Evolutionary conservation across 2,113 vertebrate genomes (phyloP), one percentile per base, ranked within the genome.

Genomic region (Elephas maximus): DNA sequence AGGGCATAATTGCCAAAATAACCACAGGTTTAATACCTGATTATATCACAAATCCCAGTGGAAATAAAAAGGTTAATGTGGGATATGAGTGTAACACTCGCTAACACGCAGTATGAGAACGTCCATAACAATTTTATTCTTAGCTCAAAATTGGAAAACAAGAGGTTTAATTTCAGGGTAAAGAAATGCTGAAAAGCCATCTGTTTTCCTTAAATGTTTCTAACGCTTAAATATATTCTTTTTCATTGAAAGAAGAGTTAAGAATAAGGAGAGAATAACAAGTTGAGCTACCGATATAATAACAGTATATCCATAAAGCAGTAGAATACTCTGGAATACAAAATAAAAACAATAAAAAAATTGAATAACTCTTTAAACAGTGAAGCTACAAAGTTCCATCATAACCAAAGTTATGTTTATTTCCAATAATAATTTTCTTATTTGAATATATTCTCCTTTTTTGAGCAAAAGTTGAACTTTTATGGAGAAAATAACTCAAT

Each of bases 1-100:
- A 96, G 97, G 85, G 81, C 11, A 23, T 81, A 94, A 93, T 91
- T 92, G 78, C 57, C 80, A 89, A 79, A 96, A 96, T 96, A 96
- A 95, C 15, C 41, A 71, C 88, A 85, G 81, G 62, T 95, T 96
- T 97, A 92, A 96, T 82, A 69, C 44, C 26, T 79, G 90, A 89
- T 81, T 88, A 80, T 71, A 95, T 83, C 81, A 76, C 95, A 63
- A 92, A 85, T 85, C 81, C 74, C 69, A 21, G 81, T 88, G 85
- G 94, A 93, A 93, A 95, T 95, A 69, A 95, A 82, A 93, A 88
- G 83, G 91, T 74, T 88, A 77, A 79, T 79, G 28, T 45, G 23
- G 41, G 85, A 90, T 78, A 28, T 28, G 20, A 84, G 18, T 57
- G 33, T 37, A 79, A 33, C 53, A 30, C 24, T 24, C 71, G 77